A percentile compares a stretch with the other conserved stretches of the same genome.
Evolutionary conservation across 2,888 invertebrate genomes (phyloP).

Genomic region (Drosophila subquinaria): DNA sequence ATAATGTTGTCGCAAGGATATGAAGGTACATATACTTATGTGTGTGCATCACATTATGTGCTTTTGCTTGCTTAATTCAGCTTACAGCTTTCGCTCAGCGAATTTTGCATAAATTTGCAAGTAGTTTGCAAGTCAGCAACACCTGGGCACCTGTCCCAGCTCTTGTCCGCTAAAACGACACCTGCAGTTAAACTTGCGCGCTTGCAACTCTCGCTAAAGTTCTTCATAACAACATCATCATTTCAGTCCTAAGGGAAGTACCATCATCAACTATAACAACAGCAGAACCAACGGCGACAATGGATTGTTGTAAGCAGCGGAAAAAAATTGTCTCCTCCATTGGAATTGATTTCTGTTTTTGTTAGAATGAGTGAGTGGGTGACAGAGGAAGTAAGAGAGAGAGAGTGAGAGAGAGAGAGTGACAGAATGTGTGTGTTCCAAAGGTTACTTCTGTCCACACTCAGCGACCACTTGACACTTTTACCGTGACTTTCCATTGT

Average conservation of each 20-base stretch:
- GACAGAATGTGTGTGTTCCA: background rate
- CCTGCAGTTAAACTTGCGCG: conserved; percentile 23
- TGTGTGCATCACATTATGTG: conserved; percentile 17
- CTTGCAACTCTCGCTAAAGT: conserved; percentile 33
- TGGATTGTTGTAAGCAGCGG: conserved; percentile 39
- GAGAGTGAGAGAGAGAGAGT: no score
- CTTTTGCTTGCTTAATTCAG: conserved; percentile 53
- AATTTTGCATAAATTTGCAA: conserved; percentile 76
- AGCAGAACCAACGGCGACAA: conserved; percentile 22
- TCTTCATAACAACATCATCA: conserved; percentile 44
- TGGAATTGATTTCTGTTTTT: conserved; percentile 53
- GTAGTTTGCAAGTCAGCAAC: conserved; percentile 70
- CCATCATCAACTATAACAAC: conserved; percentile 21
- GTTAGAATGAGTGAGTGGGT: conserved; percentile 32
- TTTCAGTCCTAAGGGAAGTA: conserved; percentile 25
- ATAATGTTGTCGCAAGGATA: conserved; percentile 34
- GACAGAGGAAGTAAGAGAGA: no score
- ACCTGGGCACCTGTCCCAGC: conserved; percentile 7
- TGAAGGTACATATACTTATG: background rate
- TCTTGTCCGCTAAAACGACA: conserved; percentile 19
- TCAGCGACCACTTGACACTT: conserved; percentile 30
- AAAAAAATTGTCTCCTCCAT: conserved; percentile 32
- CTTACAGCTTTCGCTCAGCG: conserved; percentile 56
- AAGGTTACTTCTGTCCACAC: conserved; percentile 13
- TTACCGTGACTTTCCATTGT: conserved; percentile 46